Percentiles rank a stretch among this genome's conserved stretches.
Conservation (phyloP, 2,888 invertebrate genomes). For the Spicauda simplicius region DNA sequence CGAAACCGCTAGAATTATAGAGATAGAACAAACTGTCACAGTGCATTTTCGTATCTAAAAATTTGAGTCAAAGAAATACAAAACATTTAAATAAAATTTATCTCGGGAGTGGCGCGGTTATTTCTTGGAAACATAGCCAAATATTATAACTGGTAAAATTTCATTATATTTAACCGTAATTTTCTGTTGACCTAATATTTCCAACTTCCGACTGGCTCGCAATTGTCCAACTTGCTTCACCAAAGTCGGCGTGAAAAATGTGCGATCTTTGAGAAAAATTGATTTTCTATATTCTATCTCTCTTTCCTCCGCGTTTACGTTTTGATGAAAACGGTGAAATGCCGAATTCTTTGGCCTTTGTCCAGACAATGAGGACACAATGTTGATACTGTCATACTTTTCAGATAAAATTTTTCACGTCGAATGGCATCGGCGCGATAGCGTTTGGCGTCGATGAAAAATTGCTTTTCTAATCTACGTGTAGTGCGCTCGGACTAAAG, state of each 20-base stretch:
- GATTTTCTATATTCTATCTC: constrained; percentile 31
- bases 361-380: constrained; percentile 33
- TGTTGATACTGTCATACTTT: constrained; percentile 37
- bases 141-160: constrained; percentile 8
- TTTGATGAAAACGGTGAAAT: constrained; percentile 34
- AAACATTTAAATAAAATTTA: constrained; percentile 6
- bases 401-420: constrained; percentile 37
- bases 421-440: constrained; percentile 26
- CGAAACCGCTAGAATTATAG: background rate
- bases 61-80: background rate
- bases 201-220: constrained; percentile 4
- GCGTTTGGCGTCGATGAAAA: constrained; percentile 33
- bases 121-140: constrained; percentile 18
- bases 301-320: constrained; percentile 26
- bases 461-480: constrained; percentile 33
- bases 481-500: constrained; percentile 30
- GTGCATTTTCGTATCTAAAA: background rate
- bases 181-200: constrained; percentile 21
- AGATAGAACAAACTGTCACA: background rate
- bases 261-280: constrained; percentile 27
- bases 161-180: constrained; percentile 18
- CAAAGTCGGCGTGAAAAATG: constrained; percentile 34
- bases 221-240: constrained; percentile 26
- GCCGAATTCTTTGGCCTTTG: constrained; percentile 35
- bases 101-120: background rate